Percentiles rank a stretch among this genome's conserved stretches.
Evolutionary conservation across 1,140 invertebrate species (phyloP).

Genomic region (Hermatobates lingyangjiaoensis): DNA sequence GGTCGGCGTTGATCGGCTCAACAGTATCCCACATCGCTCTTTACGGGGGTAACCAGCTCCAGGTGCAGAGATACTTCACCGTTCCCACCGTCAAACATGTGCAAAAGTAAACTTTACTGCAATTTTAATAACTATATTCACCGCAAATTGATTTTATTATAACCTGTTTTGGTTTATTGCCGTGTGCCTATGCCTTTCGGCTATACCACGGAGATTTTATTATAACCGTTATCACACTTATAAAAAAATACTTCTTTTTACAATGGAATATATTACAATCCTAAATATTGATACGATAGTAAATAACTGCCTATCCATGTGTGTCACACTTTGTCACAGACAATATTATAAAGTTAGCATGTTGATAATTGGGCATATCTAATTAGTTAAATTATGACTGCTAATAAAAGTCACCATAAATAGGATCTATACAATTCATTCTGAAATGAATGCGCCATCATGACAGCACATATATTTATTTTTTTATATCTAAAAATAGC

Average conservation of each 20-base stretch:
- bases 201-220: not conserved
- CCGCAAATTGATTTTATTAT: not conserved
- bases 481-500: too few relatives aligned
- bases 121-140: constrained; percentile 2
- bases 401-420: too few relatives aligned
- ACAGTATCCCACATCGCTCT: constrained; percentile 25
- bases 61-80: constrained; percentile 36
- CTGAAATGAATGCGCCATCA: too few relatives aligned
- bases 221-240: not conserved
- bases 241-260: not conserved
- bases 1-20: constrained; percentile 46
- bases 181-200: not conserved
- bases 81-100: constrained; percentile 27
- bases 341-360: too few relatives aligned
- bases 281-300: not conserved
- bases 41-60: constrained; percentile 37
- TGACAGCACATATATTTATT: too few relatives aligned
- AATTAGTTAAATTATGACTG: too few relatives aligned
- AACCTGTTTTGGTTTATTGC: not conserved
- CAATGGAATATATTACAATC: not conserved
- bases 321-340: not conserved
- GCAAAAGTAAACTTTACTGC: constrained; percentile 22
- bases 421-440: too few relatives aligned
- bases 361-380: too few relatives aligned
- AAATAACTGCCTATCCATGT: not conserved